Evolutionary conservation across 2,888 invertebrate genomes (phyloP), one percentile per base, ranked within the genome.

Genomic region (Plebejus argus): DNA sequence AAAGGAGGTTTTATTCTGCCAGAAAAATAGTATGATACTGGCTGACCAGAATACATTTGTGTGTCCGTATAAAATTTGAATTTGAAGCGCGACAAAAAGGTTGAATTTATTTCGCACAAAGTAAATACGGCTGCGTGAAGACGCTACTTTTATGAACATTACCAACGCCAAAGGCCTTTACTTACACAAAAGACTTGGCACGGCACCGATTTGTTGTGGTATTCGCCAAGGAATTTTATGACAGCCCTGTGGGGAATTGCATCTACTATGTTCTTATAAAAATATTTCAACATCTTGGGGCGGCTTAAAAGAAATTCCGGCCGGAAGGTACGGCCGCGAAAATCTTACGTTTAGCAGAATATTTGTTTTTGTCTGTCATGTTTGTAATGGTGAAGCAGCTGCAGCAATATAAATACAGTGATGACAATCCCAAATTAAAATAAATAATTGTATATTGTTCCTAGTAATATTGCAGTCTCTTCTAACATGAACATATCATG

Each of bases 181-280:
- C 74, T 28, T 74, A 74, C 74, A 77, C 77, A 77, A 77, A 72
- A 72, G 77, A 77, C 71, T 77, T 77, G 77, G 77, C 77, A 77
- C 77, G 77, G 77, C 39, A 70, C 39, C 58, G 45, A 72, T 77
- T 77, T 77, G 77, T 77, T 77, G 77, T 56, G 77, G 77, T 77
- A 72, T 72, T 77, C 58, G 8, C 56, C 35, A 1, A 72, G 61
- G 77, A 77, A 71, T 77, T 77, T 77, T 77, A 72, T 58, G 77
- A 72, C 72, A 77, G 56, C 72, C 58, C 56, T 77, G 77, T 71
- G 70, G 39, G 72, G 58, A 71, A 72, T 72, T 39, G 77, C 77
- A 77, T 72, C 77, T 58, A 71, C 35, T 53, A 74, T 74, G 20
- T 74, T 23, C 72, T 20, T 20, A 28, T 74, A 74, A 74, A 74